Evolutionary conservation across 2,888 invertebrate species (phyloP), one percentile per base, ranked within the genome.

Genomic region (Mantis religiosa): DNA sequence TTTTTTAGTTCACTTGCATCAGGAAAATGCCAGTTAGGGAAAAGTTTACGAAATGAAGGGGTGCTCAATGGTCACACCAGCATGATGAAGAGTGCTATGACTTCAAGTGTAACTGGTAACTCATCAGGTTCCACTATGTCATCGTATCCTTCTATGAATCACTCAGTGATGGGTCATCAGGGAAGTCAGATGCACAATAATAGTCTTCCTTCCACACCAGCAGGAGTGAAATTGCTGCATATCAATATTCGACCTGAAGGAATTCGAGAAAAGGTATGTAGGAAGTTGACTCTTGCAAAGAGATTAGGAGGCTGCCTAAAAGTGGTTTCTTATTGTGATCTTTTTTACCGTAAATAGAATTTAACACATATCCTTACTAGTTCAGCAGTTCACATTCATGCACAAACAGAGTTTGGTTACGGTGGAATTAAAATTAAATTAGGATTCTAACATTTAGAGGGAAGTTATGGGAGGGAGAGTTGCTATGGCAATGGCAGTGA

Each of bases 181-280:
- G 81, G 25, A 7, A 86, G 71, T 25, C 47, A 85, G 12, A 47
- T 54, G 8, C 47, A 81, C n/a, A 85, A 54, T 28, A 88, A 88
- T 86, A 83, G 88, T 27, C 41, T 90, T 6, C 20, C 88, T 25
- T 41, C 88, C 9, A 71, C 90, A 28, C 89, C 89, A 30, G 89
- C 87, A 25, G 90, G 89, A 84, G 83, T 90, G 34, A 90, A 90
- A 83, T 81, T 89, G 83, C 71, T 90, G 25, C 88, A 90, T 54
- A 83, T 89, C 28, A 88, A 84, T 25, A 84, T 54, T 34, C 82
- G 47, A 9, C 41, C 87, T 20, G 54, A 87, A 27, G n/a, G 8
- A n/a, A 15, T 84, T 30, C 54, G 71, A 30, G 83, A 34, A 1
- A 83, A 83, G 83, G 83, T 83, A 83, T 83, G 83, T 83, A 25